Percentiles rank a stretch among this genome's conserved stretches.
phyloP scores from a whole-genome alignment of 2,113 vertebrate genomes.

The Diglossa brunneiventris region DNA sequence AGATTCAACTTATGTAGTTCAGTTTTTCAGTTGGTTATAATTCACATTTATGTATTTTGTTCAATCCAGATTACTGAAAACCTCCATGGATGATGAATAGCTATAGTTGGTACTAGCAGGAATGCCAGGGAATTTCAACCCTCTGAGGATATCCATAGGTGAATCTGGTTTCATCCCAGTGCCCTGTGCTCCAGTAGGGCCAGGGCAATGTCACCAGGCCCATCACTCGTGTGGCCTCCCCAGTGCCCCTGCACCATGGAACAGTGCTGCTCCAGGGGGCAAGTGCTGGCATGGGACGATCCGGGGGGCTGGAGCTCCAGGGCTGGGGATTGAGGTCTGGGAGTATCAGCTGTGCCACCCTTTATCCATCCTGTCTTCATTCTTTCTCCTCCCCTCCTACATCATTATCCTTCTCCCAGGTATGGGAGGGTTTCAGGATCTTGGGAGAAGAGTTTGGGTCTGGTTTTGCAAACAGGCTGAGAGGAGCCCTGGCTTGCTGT shows the following conservation, averaged over 20 bases:
- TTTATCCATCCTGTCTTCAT: not conserved
- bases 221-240: rapidly evolving
- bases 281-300: no score
- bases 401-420: not conserved
- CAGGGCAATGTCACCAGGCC: not conserved
- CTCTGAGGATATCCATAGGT: not conserved
- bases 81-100: not conserved
- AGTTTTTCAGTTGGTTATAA: not conserved
- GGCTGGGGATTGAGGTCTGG: not conserved
- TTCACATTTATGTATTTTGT: not conserved
- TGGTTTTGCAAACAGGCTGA: not conserved
- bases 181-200: rapidly evolving
- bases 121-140: not conserved
- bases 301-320: rapidly evolving
- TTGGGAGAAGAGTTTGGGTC: not conserved
- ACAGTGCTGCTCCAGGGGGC: not conserved
- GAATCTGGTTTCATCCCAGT: not conserved
- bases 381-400: not conserved
- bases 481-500: not conserved
- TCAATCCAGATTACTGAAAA: not conserved
- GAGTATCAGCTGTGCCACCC: not conserved
- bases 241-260: not conserved
- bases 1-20: not conserved
- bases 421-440: not conserved
- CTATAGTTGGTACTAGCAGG: not conserved